Evolutionary conservation across 2,888 invertebrate species (phyloP), one percentile per base, ranked within the genome.

Genomic region (Drosophila colorata): DNA sequence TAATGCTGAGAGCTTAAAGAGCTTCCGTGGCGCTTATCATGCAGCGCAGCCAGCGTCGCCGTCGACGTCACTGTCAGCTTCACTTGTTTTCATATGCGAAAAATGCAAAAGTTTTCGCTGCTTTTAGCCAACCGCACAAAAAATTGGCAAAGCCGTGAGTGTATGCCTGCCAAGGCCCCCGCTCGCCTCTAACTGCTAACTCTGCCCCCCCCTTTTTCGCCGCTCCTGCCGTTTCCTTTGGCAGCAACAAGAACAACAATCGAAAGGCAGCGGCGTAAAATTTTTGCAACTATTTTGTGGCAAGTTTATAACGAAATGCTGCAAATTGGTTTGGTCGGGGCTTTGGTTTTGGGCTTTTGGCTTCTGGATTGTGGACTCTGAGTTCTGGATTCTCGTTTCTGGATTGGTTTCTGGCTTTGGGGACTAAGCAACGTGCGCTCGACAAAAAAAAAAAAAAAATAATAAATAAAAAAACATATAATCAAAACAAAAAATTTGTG

Each of bases 321-420:
- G 80, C 83, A 86, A 80, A 80, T 85, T 85, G 86, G 83, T 85
- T 82, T 58, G 82, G 66, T 53, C 60, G 56, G 47, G 40, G 61
- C 53, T 55, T 59, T 64, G 40, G 59, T 48, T 55, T 71, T 35
- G 61, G 31, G 44, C 48, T 71, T 57, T 49, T n/a, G 4, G 53
- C 20, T 4, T 43, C n/a, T 43, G 38, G 28, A 52, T 52, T 28
- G 40, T 23, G 33, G 13, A 33, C 13, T 13, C 33, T 11, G 33
- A 13, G 13, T 33, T 13, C 13, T 33, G 33, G 13, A 33, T 4
- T 3, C 3, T 1, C 38, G 16, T 18, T 7, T 28, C 38, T n/a
- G 14, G 2, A n/a, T 43, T 56, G 48, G 20, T 47, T 47, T 44
- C 64, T 37, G 59, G 33, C 37, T 51, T 71, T 56, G 35, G 57